These are phyloP conservation scores for Tetramorium parvispinum DNA, from an alignment of 1,140 invertebrate species.

Conservation along the genomic window DNA sequence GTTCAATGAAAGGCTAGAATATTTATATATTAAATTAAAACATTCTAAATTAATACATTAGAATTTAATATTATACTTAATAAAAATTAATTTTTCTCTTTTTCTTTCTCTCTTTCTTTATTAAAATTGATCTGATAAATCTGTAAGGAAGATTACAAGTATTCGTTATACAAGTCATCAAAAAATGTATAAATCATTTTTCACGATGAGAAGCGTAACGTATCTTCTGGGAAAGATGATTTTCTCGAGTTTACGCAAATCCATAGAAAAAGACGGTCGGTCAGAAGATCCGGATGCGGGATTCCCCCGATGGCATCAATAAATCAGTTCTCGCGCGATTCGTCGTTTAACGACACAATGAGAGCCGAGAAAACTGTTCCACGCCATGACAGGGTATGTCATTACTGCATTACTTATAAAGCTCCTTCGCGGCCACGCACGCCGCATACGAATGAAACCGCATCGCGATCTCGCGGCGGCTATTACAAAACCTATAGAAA, in stretches of 20 bases:
- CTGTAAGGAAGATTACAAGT: background rate
- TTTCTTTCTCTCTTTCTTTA: background rate
- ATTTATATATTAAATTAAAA: background rate
- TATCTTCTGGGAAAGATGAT: slow-evolving; percentile 53
- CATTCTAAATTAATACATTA: background rate
- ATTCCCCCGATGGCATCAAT: slow-evolving; percentile 79
- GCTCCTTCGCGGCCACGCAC: slow-evolving; percentile 74
- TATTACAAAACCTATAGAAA: slow-evolving; percentile 80
- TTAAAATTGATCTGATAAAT: slow-evolving; percentile 4
- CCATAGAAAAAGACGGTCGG: slow-evolving; percentile 57
- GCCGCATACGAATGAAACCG: slow-evolving; percentile 79
- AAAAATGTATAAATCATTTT: background rate
- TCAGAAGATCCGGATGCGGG: slow-evolving; percentile 63
- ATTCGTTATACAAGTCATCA: background rate
- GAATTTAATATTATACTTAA: background rate
- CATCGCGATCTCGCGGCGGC: background rate
- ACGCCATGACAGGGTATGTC: slow-evolving; percentile 81
- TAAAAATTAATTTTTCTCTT: background rate
- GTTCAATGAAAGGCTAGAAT: background rate
- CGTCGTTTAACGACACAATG: slow-evolving; percentile 71
- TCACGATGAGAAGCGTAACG: background rate
- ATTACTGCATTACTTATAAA: slow-evolving; percentile 83
- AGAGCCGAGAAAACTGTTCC: slow-evolving; percentile 80
- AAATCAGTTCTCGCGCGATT: slow-evolving; percentile 75
- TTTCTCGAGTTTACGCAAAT: slow-evolving; percentile 63